These are phyloP conservation scores for Tokudaia muenninki DNA, from an alignment of 2,797 vertebrate genomes.

Conservation along the genomic window DNA sequence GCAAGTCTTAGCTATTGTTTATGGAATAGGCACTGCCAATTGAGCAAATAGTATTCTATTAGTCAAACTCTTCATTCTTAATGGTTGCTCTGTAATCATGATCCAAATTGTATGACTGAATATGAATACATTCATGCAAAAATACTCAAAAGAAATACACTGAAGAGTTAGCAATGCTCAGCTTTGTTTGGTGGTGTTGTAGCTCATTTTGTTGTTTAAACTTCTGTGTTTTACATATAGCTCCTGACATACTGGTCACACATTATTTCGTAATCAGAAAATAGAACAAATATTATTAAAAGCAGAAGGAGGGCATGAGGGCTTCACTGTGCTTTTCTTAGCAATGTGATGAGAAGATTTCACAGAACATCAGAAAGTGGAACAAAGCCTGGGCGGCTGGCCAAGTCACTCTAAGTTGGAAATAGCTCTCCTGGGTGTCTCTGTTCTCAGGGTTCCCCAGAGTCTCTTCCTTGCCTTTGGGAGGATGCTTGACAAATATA, in stretches of 20 bases:
- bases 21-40: not conserved
- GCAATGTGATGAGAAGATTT: conserved; percentile 62
- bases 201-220: conserved; percentile 27
- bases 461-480: conserved; percentile 41
- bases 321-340: conserved; percentile 46
- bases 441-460: conserved; percentile 73
- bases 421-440: conserved; percentile 67
- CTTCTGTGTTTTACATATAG: conserved; percentile 37
- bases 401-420: conserved; percentile 64
- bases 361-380: conserved; percentile 59
- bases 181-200: not conserved
- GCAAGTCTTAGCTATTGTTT: conserved; percentile 3
- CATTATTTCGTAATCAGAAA: conserved; percentile 58
- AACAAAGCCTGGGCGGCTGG: conserved; percentile 74
- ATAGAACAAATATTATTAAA: conserved; percentile 54
- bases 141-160: not conserved
- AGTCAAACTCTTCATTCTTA: conserved; percentile 21
- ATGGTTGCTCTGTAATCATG: not conserved
- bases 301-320: conserved; percentile 16
- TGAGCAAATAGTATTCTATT: not conserved
- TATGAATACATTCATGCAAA: not conserved
- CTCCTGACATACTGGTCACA: not conserved
- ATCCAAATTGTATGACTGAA: not conserved
- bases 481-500: conserved; percentile 36
- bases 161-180: not conserved